Evolutionary conservation across 2,888 invertebrate genomes (phyloP), one percentile per base, ranked within the genome.

Genomic region (Agrochola macilenta): DNA sequence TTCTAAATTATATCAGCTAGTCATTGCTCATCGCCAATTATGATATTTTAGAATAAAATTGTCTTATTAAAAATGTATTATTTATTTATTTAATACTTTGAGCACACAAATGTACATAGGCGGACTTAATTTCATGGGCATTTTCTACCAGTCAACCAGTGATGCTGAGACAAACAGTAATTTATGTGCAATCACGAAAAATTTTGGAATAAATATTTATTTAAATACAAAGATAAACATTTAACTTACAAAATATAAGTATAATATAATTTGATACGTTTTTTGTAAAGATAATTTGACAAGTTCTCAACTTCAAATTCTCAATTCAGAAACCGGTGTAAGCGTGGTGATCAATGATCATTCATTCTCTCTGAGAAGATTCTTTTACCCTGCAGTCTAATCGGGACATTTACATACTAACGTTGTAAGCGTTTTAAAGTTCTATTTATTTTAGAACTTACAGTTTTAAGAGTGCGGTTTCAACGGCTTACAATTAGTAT

Each of bases 401-500:
- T 68, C n/a, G 35, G n/a, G 17, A 35, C 54, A 79, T 80, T 63
- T 57, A 49, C 39, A 68, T 30, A n/a, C 2, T 20, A 57, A 66
- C 5, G 20, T 26, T 52, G n/a, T 43, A 57, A 39, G 12, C 35
- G 14, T 65, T 83, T 65, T 63, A 63, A 74, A 57, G 60, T 58
- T 54, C 11, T 64, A 58, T 83, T 81, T 83, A 60, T 80, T 81
- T 81, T 30, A 35, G 60, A 68, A 68, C 73, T 85, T 76, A 35
- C 63, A 35, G 23, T 73, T 76, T 52, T 39, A 73, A 69, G 14
- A 46, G 64, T 74, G 69, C 74, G 71, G 39, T 77, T 74, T 20
- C 52, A 83, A 63, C 60, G 60, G 66, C 49, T 85, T 74, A 72
- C 71, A 78, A 61, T 74, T 58, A 39, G 77, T 69, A 63, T 85